These are phyloP conservation scores for Kryphioiulus occultus DNA, from an alignment of 2,888 invertebrate species.

Conservation along the genomic window DNA sequence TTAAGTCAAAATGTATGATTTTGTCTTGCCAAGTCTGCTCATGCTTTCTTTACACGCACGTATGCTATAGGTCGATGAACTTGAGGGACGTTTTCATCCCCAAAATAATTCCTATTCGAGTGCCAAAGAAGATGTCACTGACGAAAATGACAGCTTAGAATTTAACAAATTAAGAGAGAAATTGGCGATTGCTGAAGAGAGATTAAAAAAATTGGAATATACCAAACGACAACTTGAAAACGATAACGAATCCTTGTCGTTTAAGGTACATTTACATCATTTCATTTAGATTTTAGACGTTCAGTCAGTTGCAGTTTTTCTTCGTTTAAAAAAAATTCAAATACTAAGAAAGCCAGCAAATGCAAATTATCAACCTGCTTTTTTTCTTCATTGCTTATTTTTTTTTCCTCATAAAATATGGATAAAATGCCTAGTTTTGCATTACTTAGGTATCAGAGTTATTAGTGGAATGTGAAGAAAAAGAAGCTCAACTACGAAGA, in stretches of 20 bases:
- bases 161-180: conserved; percentile 57
- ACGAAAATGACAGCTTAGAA: conserved; percentile 34
- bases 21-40: conserved; percentile 18
- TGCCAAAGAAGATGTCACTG: conserved; percentile 35
- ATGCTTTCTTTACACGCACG: background rate
- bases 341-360: background rate
- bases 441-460: conserved; percentile 48
- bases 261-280: conserved; percentile 61
- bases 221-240: conserved; percentile 61
- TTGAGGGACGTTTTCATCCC: conserved; percentile 27
- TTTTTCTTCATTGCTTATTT: background rate
- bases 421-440: background rate
- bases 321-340: too few relatives aligned
- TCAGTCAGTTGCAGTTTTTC: too few relatives aligned
- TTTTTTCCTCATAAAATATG: background rate
- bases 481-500: conserved; percentile 47
- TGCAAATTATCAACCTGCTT: background rate
- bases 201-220: conserved; percentile 60
- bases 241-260: conserved; percentile 63
- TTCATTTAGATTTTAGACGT: too few relatives aligned
- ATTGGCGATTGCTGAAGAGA: conserved; percentile 63
- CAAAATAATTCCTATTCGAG: conserved; percentile 33
- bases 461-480: conserved; percentile 50
- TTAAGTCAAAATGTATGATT: background rate
- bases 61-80: conserved; percentile 47